Evolutionary conservation across 2,888 invertebrate genomes (phyloP).

Genomic region (Nudaria mundana): DNA sequence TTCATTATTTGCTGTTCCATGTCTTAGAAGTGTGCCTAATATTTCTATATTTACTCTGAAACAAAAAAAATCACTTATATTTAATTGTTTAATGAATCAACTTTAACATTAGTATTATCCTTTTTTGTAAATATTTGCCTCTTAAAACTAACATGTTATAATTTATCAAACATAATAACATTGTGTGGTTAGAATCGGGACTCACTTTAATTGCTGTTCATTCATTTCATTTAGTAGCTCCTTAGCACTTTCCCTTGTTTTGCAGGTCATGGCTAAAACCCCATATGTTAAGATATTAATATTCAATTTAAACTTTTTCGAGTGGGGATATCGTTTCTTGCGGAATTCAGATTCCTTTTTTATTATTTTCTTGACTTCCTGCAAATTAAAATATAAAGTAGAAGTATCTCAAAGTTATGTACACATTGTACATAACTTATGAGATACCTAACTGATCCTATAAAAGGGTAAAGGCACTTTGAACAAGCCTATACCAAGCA

Average conservation of each 20-base stretch:
- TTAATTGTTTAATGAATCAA: too few relatives aligned
- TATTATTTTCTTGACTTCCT: slow-evolving; percentile 82
- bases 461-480: too few relatives aligned
- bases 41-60: slow-evolving; percentile 87
- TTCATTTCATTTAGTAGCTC: slow-evolving; percentile 87
- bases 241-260: slow-evolving; percentile 81
- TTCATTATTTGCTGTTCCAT: slow-evolving; percentile 81
- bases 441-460: neutral
- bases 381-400: slow-evolving; percentile 25
- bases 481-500: too few relatives aligned
- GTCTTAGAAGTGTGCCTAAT: slow-evolving; percentile 86
- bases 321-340: slow-evolving; percentile 51
- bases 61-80: slow-evolving; percentile 29
- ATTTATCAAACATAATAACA: too few relatives aligned
- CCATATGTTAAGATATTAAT: slow-evolving; percentile 93
- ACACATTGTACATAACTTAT: too few relatives aligned
- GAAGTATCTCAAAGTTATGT: too few relatives aligned
- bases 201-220: slow-evolving; percentile 82
- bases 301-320: slow-evolving; percentile 71
- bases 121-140: too few relatives aligned
- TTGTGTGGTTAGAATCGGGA: neutral
- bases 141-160: too few relatives aligned
- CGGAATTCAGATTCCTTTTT: slow-evolving; percentile 64
- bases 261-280: slow-evolving; percentile 90
- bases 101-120: too few relatives aligned